These are phyloP conservation scores for Hemibagrus guttatus DNA, from an alignment of 2,797 vertebrate genomes.

Conservation along the genomic window DNA sequence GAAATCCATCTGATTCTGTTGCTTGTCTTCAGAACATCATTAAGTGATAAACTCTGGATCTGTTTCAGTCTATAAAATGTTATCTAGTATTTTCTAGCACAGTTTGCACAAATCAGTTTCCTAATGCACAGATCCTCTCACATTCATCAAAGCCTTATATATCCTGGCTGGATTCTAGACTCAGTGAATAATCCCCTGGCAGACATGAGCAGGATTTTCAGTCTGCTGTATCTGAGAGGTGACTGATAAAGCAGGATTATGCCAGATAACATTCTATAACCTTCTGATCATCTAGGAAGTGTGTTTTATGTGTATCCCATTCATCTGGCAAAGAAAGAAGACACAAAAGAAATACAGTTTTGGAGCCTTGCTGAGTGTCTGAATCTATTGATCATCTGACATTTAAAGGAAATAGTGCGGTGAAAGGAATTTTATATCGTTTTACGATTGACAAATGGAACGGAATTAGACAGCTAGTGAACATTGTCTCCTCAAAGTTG, in stretches of 20 bases:
- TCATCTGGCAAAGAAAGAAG: not conserved
- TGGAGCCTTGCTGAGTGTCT: too few relatives aligned
- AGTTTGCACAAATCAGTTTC: not conserved
- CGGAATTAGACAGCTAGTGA: not conserved
- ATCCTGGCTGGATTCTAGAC: conserved; percentile 16
- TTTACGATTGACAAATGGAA: not conserved
- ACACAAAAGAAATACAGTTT: not conserved
- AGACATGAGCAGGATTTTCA: conserved; percentile 10
- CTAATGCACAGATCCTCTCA: conserved; percentile 4
- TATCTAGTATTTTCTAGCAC: not conserved
- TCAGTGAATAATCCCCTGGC: conserved; percentile 4
- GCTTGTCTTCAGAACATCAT: not conserved
- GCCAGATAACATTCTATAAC: conserved; percentile 7
- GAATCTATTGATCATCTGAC: not conserved
- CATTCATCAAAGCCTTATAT: not conserved
- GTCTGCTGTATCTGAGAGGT: conserved; percentile 19
- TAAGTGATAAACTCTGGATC: not conserved
- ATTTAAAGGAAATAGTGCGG: not conserved
- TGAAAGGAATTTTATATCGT: not conserved
- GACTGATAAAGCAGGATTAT: conserved; percentile 50
- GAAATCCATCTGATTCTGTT: not conserved
- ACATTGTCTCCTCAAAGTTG: too few relatives aligned
- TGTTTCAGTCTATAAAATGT: not conserved
- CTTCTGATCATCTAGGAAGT: not conserved
- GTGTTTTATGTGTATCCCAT: conserved; percentile 5